phyloP scores from a whole-genome alignment of 2,888 invertebrate species.

The Nemoura dubitans region DNA sequence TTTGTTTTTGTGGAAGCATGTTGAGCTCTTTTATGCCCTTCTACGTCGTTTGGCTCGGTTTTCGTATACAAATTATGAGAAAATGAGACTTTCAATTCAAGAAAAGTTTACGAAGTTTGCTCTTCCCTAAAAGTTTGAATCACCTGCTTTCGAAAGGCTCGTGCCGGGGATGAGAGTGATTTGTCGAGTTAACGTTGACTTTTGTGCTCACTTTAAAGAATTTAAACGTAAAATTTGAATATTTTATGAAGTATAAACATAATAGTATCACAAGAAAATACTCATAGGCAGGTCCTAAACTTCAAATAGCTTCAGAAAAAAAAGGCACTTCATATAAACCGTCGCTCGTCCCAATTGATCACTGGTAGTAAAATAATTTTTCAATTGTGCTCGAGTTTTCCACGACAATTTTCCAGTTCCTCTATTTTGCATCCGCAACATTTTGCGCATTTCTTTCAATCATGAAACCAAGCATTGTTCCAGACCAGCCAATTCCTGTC shows the following conservation, averaged over 20 bases:
- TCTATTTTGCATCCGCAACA: background rate
- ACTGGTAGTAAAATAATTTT: background rate
- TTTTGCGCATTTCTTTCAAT: background rate
- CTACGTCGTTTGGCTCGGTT: background rate
- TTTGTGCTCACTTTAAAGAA: background rate
- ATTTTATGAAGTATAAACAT: background rate
- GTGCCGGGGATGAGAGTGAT: background rate
- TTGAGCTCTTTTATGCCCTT: constrained; percentile 12
- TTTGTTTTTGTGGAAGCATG: background rate
- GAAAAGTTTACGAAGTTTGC: constrained; percentile 26
- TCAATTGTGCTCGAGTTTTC: background rate
- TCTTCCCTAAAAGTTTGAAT: constrained; percentile 2
- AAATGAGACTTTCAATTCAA: constrained; percentile 34
- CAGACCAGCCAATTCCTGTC: background rate
- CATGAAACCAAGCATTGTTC: background rate
- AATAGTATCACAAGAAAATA: background rate
- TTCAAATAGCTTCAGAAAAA: background rate
- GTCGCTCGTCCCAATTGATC: background rate
- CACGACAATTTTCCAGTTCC: background rate
- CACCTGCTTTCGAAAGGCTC: background rate
- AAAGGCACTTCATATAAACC: background rate
- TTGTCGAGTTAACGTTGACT: background rate
- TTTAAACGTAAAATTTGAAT: background rate
- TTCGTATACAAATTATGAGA: constrained; percentile 25
- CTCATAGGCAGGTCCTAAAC: background rate